Base-by-base conservation (phyloP, 1,140 invertebrate species). In the Odontomachus brunneus region DNA sequence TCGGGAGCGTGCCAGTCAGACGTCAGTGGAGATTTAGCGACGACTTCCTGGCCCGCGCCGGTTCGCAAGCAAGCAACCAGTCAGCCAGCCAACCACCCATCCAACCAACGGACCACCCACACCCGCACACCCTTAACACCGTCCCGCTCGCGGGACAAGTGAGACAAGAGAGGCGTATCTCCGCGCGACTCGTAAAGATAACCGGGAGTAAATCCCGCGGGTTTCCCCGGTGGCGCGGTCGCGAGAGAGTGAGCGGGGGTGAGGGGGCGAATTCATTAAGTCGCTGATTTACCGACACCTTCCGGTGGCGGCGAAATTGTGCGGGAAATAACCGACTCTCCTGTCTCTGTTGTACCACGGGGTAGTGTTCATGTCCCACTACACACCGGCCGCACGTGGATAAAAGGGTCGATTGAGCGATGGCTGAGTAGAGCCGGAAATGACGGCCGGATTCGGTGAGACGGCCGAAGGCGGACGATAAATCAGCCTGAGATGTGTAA, bases 201-300 rank as follows among this genome's bases (percentile, higher is more conserved):
- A 92, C 89, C 89, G 82, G 87, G 87, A 90, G 90, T 89, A 89
- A 88, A 87, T 87, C 87, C 82, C 85, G 78, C 29, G 57, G 84
- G 59, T 67, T 76, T 66, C 33, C 53, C 38, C 80, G 55, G 51
- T 60, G 81, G 71, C 26, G 67, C 19, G 38, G 3, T 11, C 29
- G 17, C 44, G 29, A 57, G 89, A n/a, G n/a, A n/a, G n/a, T 5
- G 2, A 5, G 38, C 38, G 84, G 76, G 75, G 84, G 66, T 51
- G 19, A 73, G 51, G 51, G 86, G 88, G 84, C 91, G 91, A 93
- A 92, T 93, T 93, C 92, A 92, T 93, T 93, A 91, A 91, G 88
- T 90, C 86, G 83, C 89, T 93, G 92, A 93, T 93, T 93, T 93
- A 93, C 92, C 90, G 92, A 85, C 91, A 88, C 89, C 89, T 93